Base-by-base conservation (phyloP, 2,113 vertebrate species). In the Coryphaenoides rupestris region DNA sequence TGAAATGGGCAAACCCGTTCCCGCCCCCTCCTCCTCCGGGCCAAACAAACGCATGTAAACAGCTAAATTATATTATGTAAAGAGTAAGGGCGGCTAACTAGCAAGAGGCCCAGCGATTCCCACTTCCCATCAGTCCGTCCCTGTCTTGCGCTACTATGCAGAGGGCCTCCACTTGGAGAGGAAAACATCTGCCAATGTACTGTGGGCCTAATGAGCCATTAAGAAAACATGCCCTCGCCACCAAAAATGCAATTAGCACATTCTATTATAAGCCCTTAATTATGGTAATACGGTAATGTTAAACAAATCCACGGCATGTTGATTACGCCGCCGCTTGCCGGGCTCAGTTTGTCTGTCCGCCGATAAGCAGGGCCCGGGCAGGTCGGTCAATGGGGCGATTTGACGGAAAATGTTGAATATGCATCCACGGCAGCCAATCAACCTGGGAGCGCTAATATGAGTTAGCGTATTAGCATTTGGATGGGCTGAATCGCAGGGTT, bases 241-340 rank as follows among this genome's bases (percentile, higher is more conserved):
- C 82, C 86, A 88, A 91, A 92, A 91, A 92, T 87, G 84, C 87
- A 91, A 92, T 91, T 92, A 92, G 87, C 83, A 87, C 89, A 90
- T 91, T 89, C 88, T 87, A 86, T 88, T 84, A 89, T 88, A 87
- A 90, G 80, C 88, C 87, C 79, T 87, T 91, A 89, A 91, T 92
- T 91, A 92, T 90, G 88, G 77, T 89, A 91, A 90, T 90, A 77
- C 70, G 54, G 53, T 87, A 86, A 86, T 87, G 85, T 90, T 89
- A 91, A 90, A 91, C 89, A 91, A 89, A 91, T 86, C 84, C 88
- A 87, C 87, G 87, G 82, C 87, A 85, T 82, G 83, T 69, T 87
- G 84, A 90, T 90, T 88, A 89, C 64, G 33, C 81, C 68, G 73
- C 61, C 61, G 78, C 77, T 80, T 58, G 73, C 77, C 79, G n/a